Base-by-base conservation (phyloP, 2,888 invertebrate species). In the Sisyra nigra region DNA sequence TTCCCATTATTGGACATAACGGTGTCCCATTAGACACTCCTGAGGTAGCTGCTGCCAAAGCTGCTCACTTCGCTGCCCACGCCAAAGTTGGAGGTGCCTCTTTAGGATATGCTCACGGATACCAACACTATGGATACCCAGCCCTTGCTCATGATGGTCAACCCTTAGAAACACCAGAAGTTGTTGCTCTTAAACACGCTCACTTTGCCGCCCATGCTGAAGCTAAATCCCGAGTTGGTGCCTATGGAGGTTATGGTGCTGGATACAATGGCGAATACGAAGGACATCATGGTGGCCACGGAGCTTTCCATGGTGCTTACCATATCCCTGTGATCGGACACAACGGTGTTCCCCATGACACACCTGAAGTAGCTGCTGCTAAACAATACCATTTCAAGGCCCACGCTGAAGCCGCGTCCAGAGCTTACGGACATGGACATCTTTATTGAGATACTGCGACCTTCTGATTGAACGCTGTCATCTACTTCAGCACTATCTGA, bases 311-410 rank as follows among this genome's bases (percentile, higher is more conserved):
- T 41, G 63, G 65, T 44, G 60, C 64, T 45, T 58, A 61, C 39
- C 64, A 64, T 47, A 60, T 63, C 46, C 64, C 64, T 35, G 58
- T 63, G 46, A 65, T 64, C 49, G 47, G 47, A 30, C 45, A 44
- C n/a, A 42, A 47, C 19, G 47, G 47, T 19, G 47, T 47, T 9
- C 47, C 47, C 8, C 43, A 41, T 36, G 47, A 47, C 13, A 45
- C 47, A 8, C 45, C 47, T 41, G 47, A 47, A 44, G 44, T 47
- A 17, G 45, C 42, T 7, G 44, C 44, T 17, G 47, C 45, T 14
- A 41, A 42, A 17, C 38, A 40, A 29, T 33, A 37, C 13, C 47
- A 47, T 29, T 37, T 45, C 11, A 37, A 41, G 8, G 45, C 45
- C 1, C 42, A 36, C 37, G 44, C 44, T 34, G 44, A 44, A 15